Conservation (phyloP, 1,140 invertebrate genomes). For the Trichogramma pretiosum region DNA sequence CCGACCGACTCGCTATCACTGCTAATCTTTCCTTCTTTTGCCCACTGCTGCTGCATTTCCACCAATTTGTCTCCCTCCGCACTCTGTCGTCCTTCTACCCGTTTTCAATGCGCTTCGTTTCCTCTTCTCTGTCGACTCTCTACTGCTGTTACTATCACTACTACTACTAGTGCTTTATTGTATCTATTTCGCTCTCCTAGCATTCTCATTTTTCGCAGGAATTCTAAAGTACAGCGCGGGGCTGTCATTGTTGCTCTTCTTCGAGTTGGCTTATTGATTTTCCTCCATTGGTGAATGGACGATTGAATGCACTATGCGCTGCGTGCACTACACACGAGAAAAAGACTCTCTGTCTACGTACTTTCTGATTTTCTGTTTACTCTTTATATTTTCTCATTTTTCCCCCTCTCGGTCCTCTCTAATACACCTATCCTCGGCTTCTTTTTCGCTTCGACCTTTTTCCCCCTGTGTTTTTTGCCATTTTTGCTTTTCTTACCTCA, state of each 20-base stretch:
- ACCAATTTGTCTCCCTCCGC: not conserved
- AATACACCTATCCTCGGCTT: slow-evolving; percentile 4
- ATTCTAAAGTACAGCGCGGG: no score
- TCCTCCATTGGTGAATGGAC: slow-evolving; percentile 9
- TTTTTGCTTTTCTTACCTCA: not conserved
- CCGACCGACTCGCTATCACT: no score
- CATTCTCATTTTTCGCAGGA: no score
- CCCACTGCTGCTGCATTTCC: not conserved
- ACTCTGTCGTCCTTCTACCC: not conserved
- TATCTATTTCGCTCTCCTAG: no score
- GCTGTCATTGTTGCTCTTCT: slow-evolving; percentile 8
- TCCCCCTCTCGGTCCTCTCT: not conserved
- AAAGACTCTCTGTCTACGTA: not conserved
- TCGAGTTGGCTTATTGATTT: slow-evolving; percentile 16
- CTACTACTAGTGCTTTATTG: no score
- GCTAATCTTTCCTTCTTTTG: not conserved
- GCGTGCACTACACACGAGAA: no score
- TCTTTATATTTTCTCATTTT: slow-evolving; percentile 14
- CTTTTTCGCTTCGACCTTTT: not conserved
- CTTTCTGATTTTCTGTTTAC: slow-evolving; percentile 12
- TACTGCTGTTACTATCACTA: no score
- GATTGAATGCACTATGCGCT: slow-evolving; percentile 14
- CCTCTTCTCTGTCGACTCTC: no score
- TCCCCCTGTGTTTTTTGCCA: not conserved
- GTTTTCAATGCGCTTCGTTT: no score